Conservation (phyloP, 1,140 invertebrate species). For the Brachionus paranguensis region DNA sequence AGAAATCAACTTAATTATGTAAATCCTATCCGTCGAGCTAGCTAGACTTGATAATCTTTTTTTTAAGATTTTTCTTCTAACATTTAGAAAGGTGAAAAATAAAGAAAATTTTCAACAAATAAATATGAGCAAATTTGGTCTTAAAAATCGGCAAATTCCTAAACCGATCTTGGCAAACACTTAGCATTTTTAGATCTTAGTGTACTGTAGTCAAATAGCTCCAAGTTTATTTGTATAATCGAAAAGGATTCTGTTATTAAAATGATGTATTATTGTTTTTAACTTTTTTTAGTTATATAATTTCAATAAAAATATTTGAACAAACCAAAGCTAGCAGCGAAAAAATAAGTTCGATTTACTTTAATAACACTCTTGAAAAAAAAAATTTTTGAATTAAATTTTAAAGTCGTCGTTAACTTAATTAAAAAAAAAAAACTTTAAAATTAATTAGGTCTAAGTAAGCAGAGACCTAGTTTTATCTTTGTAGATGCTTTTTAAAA, state of each 20-base stretch:
- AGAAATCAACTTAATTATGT: not conserved
- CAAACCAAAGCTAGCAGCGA: not conserved
- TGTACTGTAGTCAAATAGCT: not conserved
- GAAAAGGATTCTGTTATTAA: slow-evolving; percentile 1
- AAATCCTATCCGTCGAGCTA: not conserved
- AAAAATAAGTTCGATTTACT: not conserved
- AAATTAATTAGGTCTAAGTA: not conserved
- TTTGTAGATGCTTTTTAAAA: not conserved
- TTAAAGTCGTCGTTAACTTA: not conserved
- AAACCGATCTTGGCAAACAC: not conserved
- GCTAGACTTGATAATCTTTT: not conserved
- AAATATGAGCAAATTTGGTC: not conserved
- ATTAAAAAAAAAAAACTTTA: too few relatives aligned
- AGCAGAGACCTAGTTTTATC: not conserved
- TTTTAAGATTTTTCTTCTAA: not conserved
- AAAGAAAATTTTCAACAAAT: not conserved
- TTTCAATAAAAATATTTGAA: not conserved
- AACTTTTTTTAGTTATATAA: not conserved
- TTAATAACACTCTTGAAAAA: not conserved
- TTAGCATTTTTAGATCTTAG: not conserved
- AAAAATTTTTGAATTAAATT: not conserved
- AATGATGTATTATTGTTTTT: not conserved
- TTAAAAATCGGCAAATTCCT: not conserved
- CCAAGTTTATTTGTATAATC: not conserved
- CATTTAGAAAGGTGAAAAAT: not conserved